Evolutionary conservation across 2,113 vertebrate genomes (phyloP).

Genomic region (Uropsilus gracilis): DNA sequence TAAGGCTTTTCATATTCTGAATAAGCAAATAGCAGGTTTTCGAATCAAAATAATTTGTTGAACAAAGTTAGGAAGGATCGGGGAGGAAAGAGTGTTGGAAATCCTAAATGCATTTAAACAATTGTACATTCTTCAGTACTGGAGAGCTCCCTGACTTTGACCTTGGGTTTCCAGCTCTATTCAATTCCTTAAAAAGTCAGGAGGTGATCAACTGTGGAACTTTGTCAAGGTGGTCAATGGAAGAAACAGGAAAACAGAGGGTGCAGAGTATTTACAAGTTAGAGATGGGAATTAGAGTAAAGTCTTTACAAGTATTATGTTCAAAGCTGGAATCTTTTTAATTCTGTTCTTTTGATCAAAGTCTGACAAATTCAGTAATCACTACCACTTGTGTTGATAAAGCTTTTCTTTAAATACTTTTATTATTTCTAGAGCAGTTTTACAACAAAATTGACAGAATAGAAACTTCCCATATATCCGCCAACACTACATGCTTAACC

Average conservation of each 20-base stretch:
- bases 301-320: not conserved
- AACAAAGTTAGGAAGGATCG: not conserved
- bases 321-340: not conserved
- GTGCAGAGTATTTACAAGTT: not conserved
- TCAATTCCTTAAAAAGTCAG: not conserved
- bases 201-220: not conserved
- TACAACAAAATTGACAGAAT: not conserved
- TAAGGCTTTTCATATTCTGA: not conserved
- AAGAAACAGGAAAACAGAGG: not conserved
- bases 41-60: not conserved
- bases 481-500: not conserved
- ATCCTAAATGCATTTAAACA: not conserved
- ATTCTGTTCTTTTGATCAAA: not conserved
- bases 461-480: not conserved
- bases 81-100: not conserved
- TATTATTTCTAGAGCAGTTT: not conserved
- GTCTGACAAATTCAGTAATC: not conserved
- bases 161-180: not conserved
- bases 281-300: not conserved
- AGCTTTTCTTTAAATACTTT: not conserved
- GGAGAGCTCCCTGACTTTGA: not conserved
- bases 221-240: not conserved
- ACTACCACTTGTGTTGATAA: not conserved
- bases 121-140: not conserved
- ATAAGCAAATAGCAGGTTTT: not conserved